Conservation (phyloP, 2,113 vertebrate species). For the Haplochromis vanheusdeni region DNA sequence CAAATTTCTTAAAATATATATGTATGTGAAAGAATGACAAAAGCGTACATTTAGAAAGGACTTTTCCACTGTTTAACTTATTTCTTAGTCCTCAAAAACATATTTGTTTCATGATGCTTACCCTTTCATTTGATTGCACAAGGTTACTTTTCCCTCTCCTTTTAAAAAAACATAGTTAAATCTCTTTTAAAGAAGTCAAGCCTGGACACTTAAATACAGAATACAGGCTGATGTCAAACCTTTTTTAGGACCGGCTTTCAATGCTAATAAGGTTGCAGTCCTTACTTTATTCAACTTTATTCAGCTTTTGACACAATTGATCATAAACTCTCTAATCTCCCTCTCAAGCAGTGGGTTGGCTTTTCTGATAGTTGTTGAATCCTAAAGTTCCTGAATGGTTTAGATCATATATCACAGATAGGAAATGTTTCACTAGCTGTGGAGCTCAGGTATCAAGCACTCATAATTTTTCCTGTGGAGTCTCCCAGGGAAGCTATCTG, state of each 20-base stretch:
- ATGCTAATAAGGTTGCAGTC: not conserved
- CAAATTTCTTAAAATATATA: not conserved
- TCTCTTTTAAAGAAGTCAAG: not conserved
- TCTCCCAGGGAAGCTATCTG: not conserved
- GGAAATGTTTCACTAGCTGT: not conserved
- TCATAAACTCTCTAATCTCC: not conserved
- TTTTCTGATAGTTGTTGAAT: not conserved
- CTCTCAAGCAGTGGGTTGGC: not conserved
- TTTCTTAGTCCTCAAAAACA: not conserved
- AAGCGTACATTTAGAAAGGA: not conserved
- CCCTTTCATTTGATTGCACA: not conserved
- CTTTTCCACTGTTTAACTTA: not conserved
- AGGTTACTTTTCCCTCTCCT: not conserved
- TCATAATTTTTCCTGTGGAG: not conserved
- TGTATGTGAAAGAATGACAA: not conserved
- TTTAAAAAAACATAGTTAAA: not conserved
- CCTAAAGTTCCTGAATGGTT: not conserved
- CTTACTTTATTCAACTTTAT: not conserved
- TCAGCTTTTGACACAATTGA: not conserved
- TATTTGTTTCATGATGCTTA: not conserved
- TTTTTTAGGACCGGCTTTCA: not conserved
- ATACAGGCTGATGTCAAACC: not conserved
- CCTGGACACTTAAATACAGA: not conserved
- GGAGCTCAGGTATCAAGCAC: not conserved
- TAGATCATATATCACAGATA: not conserved